A percentile compares a stretch with the other conserved stretches of the same genome.
These are phyloP conservation scores for Eurytoma californica DNA, from an alignment of 2,888 invertebrate species.

Conservation along the genomic window DNA sequence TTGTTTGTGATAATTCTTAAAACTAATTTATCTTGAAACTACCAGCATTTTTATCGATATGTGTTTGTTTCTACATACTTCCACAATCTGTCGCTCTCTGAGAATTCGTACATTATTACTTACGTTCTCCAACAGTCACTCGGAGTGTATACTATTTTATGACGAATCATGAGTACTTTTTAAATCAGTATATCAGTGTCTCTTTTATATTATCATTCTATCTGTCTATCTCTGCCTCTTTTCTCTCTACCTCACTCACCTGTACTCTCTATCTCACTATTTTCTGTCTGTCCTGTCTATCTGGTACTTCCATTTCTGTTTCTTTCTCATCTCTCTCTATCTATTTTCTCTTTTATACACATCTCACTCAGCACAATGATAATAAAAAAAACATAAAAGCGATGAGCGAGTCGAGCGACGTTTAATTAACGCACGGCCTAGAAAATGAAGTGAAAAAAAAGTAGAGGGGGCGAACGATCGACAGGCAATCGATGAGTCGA, in stretches of 20 bases:
- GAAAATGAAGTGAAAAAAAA: conserved; percentile 24
- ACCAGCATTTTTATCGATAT: conserved; percentile 19
- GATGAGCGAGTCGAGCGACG: conserved; percentile 50
- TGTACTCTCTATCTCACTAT: conserved; percentile 28
- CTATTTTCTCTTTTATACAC: conserved; percentile 67
- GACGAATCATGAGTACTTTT: conserved; percentile 38
- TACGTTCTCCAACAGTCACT: conserved; percentile 31
- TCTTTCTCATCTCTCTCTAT: conserved; percentile 57
- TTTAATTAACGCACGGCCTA: conserved; percentile 39
- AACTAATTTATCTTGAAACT: conserved; percentile 3
- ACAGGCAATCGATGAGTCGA: background rate
- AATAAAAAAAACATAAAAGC: conserved; percentile 48
- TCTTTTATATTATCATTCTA: conserved; percentile 44
- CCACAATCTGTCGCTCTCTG: conserved; percentile 34
- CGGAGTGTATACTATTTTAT: conserved; percentile 24
- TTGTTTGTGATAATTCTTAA: conserved; percentile 2
- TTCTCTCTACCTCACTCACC: conserved; percentile 32
- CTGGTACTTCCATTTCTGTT: conserved; percentile 60
- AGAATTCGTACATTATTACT: conserved; percentile 35
- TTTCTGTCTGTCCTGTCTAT: conserved; percentile 47
- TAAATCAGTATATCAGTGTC: conserved; percentile 47
- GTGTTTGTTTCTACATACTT: conserved; percentile 27
- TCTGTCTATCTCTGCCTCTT: conserved; percentile 15
- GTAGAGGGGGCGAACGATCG: background rate
- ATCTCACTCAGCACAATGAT: conserved; percentile 52